A percentile compares a stretch with the other conserved stretches of the same genome.
These are phyloP conservation scores for Pedionomus torquatus DNA, from an alignment of 2,113 vertebrate species.

Conservation along the genomic window DNA sequence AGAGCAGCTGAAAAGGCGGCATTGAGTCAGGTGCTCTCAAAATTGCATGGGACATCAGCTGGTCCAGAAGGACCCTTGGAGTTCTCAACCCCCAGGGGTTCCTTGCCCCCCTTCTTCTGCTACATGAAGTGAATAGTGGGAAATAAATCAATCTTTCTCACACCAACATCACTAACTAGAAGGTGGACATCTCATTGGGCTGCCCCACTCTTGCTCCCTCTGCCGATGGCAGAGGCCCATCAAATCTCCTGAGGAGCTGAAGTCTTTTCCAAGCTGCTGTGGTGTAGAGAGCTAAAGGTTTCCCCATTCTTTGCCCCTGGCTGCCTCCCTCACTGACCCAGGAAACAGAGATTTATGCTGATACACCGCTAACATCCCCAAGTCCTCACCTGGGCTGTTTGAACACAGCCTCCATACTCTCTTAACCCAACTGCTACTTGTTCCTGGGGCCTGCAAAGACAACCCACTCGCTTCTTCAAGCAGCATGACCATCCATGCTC, in stretches of 20 bases:
- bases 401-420: not conserved
- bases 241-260: not conserved
- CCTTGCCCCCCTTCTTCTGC: not conserved
- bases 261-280: not conserved
- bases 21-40: not conserved
- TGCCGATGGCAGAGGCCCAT: not conserved
- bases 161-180: not conserved
- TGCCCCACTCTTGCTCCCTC: not conserved
- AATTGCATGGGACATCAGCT: not conserved
- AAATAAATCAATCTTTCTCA: not conserved
- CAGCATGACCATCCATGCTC: not conserved
- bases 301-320: not conserved
- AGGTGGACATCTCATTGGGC: not conserved
- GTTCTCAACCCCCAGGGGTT: accelerated
- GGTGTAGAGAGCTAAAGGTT: not conserved
- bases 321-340: not conserved
- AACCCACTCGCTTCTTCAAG: not conserved
- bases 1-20: not conserved
- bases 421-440: not conserved
- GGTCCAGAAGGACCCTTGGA: not conserved
- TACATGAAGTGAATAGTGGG: accelerated
- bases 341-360: not conserved
- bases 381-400: not conserved
- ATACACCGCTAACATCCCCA: not conserved
- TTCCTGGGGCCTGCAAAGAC: not conserved